phyloP scores from a whole-genome alignment of 2,888 invertebrate genomes.

The Tipula unca region DNA sequence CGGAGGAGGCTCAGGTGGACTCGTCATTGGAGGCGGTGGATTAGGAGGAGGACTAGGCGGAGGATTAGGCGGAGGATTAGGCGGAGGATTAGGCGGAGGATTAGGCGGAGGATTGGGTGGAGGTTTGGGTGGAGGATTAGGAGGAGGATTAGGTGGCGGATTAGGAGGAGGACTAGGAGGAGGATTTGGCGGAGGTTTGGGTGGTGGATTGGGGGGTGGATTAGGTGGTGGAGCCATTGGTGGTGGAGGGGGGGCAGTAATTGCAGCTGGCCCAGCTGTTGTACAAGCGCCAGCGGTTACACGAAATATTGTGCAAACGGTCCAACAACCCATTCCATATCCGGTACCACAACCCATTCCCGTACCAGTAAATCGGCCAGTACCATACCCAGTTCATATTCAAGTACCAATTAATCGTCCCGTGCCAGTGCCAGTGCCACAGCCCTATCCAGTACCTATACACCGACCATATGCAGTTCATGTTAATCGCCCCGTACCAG shows the following conservation, averaged over 20 bases:
- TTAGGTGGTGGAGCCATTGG: neutral
- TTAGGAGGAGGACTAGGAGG: too few relatives aligned
- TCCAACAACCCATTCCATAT: neutral
- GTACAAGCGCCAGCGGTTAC: neutral
- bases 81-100: neutral
- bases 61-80: neutral
- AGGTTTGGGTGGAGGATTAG: neutral
- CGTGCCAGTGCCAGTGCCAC: constrained; percentile 17
- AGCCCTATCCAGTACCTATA: constrained; percentile 9
- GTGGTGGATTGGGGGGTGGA: neutral
- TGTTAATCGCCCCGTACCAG: constrained; percentile 21
- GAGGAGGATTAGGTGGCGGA: neutral
- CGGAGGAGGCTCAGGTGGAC: neutral
- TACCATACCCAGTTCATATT: neutral
- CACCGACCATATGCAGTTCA: constrained; percentile 17
- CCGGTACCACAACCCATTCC: neutral
- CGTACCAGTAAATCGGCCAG: neutral
- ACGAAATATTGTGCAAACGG: neutral
- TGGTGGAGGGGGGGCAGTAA: neutral
- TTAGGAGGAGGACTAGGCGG: neutral
- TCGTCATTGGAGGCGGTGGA: neutral
- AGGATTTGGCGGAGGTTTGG: neutral
- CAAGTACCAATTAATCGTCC: constrained; percentile 22
- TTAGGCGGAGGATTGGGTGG: too few relatives aligned
- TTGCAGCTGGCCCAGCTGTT: neutral